Evolutionary conservation across 2,797 vertebrate genomes (phyloP).

Genomic region (Enoplosus armatus): DNA sequence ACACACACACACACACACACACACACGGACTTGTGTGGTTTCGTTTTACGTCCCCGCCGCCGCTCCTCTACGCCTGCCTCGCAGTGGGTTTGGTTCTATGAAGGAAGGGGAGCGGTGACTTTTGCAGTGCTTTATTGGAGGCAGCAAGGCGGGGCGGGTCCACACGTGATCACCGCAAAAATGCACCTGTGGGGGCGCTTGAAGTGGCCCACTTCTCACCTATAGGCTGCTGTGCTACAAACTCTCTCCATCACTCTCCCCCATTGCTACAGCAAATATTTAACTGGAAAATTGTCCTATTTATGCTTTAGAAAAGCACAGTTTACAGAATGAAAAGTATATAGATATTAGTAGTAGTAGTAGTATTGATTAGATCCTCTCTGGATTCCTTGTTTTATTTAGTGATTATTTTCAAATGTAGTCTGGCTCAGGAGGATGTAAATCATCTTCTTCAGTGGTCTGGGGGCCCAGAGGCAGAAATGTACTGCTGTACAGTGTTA

Average conservation of each 20-base stretch:
- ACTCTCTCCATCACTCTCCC: too few species aligned
- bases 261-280: neutral
- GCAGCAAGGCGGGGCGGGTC: slow-evolving; percentile 73
- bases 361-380: neutral
- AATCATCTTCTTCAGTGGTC: neutral
- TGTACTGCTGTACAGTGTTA: too few species aligned
- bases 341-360: neutral
- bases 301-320: neutral
- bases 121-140: slow-evolving; percentile 72
- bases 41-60: slow-evolving; percentile 53
- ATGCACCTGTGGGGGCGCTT: slow-evolving; percentile 77
- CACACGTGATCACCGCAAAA: slow-evolving; percentile 65
- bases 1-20: too few species aligned
- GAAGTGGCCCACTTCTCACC: slow-evolving; percentile 20
- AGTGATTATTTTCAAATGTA: neutral
- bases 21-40: slow-evolving; percentile 27
- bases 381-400: neutral
- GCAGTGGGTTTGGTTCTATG: slow-evolving; percentile 14
- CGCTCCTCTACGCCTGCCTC: neutral
- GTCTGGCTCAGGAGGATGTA: neutral
- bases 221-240: neutral
- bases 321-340: neutral
- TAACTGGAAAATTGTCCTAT: neutral
- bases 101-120: slow-evolving; percentile 55
- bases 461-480: neutral